A percentile compares a stretch with the other conserved stretches of the same genome.
Evolutionary conservation across 2,113 vertebrate species (phyloP).

Genomic region (Xenotilapia caudafasciata): DNA sequence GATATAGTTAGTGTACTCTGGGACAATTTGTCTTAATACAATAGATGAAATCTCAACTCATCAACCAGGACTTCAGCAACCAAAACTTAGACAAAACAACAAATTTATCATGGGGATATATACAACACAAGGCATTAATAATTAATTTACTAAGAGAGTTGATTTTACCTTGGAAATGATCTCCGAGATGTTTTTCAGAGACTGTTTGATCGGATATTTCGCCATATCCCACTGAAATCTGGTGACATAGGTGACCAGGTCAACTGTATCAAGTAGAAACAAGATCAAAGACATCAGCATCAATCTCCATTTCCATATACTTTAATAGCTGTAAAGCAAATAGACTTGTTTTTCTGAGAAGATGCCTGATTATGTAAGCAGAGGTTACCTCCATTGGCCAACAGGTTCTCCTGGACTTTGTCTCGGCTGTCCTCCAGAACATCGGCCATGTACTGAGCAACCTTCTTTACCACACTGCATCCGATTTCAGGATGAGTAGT

Average conservation of each 20-base stretch:
- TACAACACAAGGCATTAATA: neutral
- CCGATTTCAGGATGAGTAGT: neutral
- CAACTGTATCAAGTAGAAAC: conserved; percentile 72
- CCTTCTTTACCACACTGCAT: conserved; percentile 92
- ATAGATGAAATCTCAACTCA: neutral
- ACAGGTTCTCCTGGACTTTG: conserved; percentile 97
- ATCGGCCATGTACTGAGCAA: conserved; percentile 98
- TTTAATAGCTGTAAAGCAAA: neutral
- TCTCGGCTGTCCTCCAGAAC: conserved; percentile 97
- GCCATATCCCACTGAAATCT: conserved; percentile 99
- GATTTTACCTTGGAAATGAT: conserved; percentile 90
- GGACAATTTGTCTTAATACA: neutral
- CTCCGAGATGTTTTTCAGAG: conserved; percentile 98
- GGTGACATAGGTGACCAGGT: conserved; percentile 95
- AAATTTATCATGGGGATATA: neutral
- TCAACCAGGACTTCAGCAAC: neutral
- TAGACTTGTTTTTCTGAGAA: neutral
- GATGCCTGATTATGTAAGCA: neutral
- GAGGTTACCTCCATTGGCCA: conserved; percentile 91
- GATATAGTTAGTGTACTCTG: neutral
- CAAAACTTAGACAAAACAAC: neutral
- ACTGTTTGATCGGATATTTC: conserved; percentile 98
- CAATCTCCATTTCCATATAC: neutral
- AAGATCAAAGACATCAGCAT: neutral
- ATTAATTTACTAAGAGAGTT: neutral